Evolutionary conservation across 2,113 vertebrate genomes (phyloP), one percentile per base, ranked within the genome.

Genomic region (Lathamus discolor): DNA sequence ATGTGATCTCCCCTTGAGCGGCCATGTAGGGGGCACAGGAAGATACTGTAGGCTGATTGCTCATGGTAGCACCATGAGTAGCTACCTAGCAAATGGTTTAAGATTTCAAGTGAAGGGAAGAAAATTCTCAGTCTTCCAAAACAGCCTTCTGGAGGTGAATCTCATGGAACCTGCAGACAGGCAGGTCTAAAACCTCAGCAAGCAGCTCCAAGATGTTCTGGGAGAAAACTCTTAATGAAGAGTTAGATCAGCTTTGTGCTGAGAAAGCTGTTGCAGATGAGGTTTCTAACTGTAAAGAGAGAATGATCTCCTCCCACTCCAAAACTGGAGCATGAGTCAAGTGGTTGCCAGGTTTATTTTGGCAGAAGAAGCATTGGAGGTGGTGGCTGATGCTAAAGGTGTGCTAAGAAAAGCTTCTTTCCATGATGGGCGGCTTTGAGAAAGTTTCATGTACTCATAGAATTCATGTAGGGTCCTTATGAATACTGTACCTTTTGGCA

Each of bases 331-430:
- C 46, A 10, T 12, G 24, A 86, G 57, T 62, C 1, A 9, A 55
- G 44, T 52, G 18, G 33, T 82, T 92, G 62, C 81, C 66, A 82
- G 73, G 48, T 82, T 93, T 95, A 33, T 68, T 89, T 95, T 94
- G 86, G 69, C 89, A 89, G 74, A 92, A 92, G 66, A 4, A 70
- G 66, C 28, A 8, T 19, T 89, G 52, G 66, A 83, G 70, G 57
- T 87, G 62, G 57, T 78, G 35, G n/a, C 67, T 90, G 62, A 51
- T 90, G 55, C 55, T 85, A 64, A 93, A 96, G 86, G 51, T 86
- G 48, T 68, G 61, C 66, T 92, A 70, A 88, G 68, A 91, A 90
- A 80, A 90, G 16, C 46, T 76, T 14, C 59, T 78, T 64, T 86
- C 85, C 3, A 1, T 49, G 48, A 23, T n/a, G 62, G 48, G 28